phyloP scores from a whole-genome alignment of 2,113 vertebrate genomes.

The Sarotherodon lohbergeri region DNA sequence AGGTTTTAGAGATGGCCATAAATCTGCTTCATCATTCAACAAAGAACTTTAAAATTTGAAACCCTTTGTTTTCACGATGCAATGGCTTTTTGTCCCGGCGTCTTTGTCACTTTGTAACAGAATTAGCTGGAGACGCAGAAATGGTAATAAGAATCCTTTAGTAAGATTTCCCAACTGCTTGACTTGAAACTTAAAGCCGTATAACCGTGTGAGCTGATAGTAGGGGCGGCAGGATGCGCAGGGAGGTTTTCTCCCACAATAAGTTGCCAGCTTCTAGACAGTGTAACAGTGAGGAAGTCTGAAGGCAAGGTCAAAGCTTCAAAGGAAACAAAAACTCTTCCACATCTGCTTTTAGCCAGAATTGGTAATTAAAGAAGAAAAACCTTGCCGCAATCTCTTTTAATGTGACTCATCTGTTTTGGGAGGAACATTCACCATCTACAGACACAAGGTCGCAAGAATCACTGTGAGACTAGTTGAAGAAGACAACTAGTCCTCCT shows the following conservation, averaged over 20 bases:
- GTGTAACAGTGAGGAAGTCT: constrained; percentile 5
- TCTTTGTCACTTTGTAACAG: background rate
- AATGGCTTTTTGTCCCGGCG: background rate
- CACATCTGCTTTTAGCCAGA: constrained; percentile 34
- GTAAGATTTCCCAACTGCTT: background rate
- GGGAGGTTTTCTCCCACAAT: constrained; percentile 44
- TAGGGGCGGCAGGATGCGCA: background rate
- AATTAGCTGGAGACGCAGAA: background rate
- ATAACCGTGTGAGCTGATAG: background rate
- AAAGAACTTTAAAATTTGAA: background rate
- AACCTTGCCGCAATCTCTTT: background rate
- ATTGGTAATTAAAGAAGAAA: constrained; percentile 3
- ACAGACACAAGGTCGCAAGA: background rate
- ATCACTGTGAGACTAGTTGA: background rate
- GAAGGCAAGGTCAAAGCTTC: constrained; percentile 43
- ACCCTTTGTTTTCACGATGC: background rate
- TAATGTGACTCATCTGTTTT: constrained; percentile 24
- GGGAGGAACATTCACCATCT: background rate
- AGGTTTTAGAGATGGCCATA: background rate
- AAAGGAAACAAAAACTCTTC: constrained; percentile 26
- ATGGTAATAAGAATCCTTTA: background rate
- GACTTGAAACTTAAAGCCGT: background rate
- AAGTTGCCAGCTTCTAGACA: constrained; percentile 1
- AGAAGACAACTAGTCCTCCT: background rate
- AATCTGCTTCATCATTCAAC: background rate